phyloP scores from a whole-genome alignment of 2,113 vertebrate genomes.

The Neofelis nebulosa region DNA sequence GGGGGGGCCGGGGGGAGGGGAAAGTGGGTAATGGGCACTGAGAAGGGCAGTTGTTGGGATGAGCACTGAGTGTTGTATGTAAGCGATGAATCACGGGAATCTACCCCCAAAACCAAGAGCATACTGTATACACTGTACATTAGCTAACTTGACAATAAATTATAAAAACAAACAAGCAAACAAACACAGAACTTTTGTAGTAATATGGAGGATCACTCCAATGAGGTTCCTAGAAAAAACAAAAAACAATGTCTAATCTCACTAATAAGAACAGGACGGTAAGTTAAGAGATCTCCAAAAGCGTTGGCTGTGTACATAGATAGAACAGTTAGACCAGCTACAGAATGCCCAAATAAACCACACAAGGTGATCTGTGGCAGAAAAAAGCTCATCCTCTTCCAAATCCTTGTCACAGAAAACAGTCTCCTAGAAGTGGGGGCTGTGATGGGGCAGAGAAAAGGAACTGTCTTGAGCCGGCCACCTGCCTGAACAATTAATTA shows the following conservation, averaged over 20 bases:
- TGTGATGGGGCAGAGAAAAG: not conserved
- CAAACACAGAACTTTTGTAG: not conserved
- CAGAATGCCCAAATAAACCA: not conserved
- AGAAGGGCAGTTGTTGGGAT: no score
- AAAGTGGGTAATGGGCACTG: no score
- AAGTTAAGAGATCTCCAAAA: not conserved
- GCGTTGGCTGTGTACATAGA: not conserved
- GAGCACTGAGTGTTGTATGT: no score
- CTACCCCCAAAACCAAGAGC: no score
- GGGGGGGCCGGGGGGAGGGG: no score
- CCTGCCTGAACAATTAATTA: not conserved
- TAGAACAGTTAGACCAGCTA: not conserved
- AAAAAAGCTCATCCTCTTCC: not conserved
- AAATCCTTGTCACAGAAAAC: not conserved
- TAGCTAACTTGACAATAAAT: no score
- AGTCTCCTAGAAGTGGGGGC: not conserved
- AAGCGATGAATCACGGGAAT: no score
- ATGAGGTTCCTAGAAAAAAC: not conserved
- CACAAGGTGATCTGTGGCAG: not conserved
- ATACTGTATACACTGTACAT: no score
- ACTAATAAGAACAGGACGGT: not conserved
- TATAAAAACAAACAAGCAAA: no score
- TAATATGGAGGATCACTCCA: not conserved
- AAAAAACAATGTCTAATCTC: not conserved
- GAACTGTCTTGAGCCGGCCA: not conserved